A percentile compares a stretch with the other conserved stretches of the same genome.
These are phyloP conservation scores for Coregonus suidteri DNA, from an alignment of 2,797 vertebrate species.

Conservation along the genomic window DNA sequence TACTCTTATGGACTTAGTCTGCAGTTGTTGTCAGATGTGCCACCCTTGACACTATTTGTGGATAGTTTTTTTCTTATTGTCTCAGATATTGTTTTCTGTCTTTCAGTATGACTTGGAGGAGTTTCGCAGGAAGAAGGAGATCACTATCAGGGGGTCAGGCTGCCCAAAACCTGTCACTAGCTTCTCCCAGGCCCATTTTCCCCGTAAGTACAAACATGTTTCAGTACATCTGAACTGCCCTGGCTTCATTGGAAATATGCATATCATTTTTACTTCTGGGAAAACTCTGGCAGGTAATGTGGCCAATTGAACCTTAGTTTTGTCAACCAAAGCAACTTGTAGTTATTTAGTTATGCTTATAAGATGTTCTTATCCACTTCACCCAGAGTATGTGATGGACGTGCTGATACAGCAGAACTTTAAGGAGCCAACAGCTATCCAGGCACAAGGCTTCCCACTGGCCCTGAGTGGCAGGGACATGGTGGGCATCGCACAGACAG, in stretches of 20 bases:
- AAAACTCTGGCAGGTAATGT: no score
- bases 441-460: constrained; percentile 92
- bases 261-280: no score
- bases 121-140: constrained; percentile 89
- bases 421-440: constrained; percentile 94
- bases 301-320: no score
- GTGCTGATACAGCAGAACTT: constrained; percentile 78
- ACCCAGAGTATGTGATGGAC: no score
- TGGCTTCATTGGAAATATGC: no score
- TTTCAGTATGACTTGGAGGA: constrained; percentile 89
- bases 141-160: constrained; percentile 86
- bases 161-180: constrained; percentile 85
- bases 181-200: constrained; percentile 91
- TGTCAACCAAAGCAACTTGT: no score
- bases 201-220: constrained; percentile 79
- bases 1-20: no score
- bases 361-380: not conserved
- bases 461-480: constrained; percentile 93
- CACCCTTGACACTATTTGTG: no score
- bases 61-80: no score
- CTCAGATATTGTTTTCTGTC: constrained; percentile 1
- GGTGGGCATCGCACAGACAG: constrained; percentile 96
- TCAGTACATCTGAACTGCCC: no score
- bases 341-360: no score
- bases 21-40: no score